Conservation (phyloP, 2,113 vertebrate species). For the Silurus meridionalis region DNA sequence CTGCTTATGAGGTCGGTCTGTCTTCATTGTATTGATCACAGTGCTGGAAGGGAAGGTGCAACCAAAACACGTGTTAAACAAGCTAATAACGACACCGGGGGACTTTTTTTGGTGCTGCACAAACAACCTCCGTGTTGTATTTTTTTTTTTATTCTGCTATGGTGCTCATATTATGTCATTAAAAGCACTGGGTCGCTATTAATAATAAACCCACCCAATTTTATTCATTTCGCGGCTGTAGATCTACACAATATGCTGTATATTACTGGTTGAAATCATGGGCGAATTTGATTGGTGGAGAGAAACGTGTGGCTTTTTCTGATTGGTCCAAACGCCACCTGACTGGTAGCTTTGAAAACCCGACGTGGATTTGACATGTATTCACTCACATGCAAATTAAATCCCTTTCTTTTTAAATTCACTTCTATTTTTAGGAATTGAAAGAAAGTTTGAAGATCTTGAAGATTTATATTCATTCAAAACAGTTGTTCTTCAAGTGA, state of each 20-base stretch:
- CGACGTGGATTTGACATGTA: constrained; percentile 49
- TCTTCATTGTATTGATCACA: neutral
- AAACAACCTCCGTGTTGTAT: neutral
- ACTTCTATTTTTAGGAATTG: neutral
- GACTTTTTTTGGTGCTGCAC: too few relatives aligned
- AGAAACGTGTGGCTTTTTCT: constrained; percentile 73
- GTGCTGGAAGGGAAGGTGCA: neutral
- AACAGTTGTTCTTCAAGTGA: neutral
- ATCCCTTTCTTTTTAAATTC: neutral
- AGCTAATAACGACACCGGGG: too few relatives aligned
- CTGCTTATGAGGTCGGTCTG: constrained; percentile 90
- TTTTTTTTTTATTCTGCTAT: neutral
- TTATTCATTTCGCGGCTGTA: neutral
- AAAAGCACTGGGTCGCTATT: neutral
- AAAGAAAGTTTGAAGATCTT: neutral
- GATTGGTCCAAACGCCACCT: constrained; percentile 64
- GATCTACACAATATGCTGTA: neutral
- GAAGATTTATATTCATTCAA: neutral
- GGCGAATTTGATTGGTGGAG: constrained; percentile 65
- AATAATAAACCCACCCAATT: neutral
- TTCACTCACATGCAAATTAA: neutral
- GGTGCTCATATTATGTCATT: neutral
- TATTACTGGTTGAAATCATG: constrained; percentile 61
- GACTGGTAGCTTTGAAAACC: constrained; percentile 38
- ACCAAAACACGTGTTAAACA: neutral